Evolutionary conservation across 2,113 vertebrate genomes (phyloP).

Genomic region (Corapipo altera): DNA sequence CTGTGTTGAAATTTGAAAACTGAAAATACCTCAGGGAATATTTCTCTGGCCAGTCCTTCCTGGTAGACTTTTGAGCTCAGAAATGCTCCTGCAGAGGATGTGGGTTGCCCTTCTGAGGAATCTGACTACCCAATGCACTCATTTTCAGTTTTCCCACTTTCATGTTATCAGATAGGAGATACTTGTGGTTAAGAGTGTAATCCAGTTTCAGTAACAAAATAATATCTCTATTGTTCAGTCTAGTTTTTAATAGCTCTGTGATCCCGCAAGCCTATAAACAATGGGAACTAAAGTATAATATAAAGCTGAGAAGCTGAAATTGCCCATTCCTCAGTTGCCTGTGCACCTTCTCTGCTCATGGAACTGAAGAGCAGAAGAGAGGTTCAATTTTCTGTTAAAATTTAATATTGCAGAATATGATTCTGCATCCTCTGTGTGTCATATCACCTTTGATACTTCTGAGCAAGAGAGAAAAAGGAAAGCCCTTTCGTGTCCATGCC

Average conservation of each 20-base stretch:
- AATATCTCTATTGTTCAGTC: background rate
- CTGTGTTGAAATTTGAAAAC: background rate
- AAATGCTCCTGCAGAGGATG: background rate
- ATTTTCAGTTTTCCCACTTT: constrained; percentile 6
- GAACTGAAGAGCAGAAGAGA: background rate
- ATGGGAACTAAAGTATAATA: background rate
- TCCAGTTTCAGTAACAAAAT: background rate
- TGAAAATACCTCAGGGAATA: background rate
- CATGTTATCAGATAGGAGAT: background rate
- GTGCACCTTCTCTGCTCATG: background rate
- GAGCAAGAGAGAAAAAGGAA: background rate
- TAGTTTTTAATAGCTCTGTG: background rate
- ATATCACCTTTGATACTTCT: background rate
- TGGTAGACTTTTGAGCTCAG: background rate
- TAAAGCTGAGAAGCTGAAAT: background rate
- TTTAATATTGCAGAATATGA: background rate
- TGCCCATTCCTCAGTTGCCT: background rate
- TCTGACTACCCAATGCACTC: background rate
- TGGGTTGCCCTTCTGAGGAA: background rate
- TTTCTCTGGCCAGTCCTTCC: background rate
- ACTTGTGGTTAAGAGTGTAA: background rate
- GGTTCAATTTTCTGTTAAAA: background rate
- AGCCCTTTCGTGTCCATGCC: background rate
- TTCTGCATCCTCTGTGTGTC: background rate
- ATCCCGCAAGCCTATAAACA: background rate